Evolutionary conservation across 1,140 invertebrate genomes (phyloP), one percentile per base, ranked within the genome.

Genomic region (Hylyphantes graminicola): DNA sequence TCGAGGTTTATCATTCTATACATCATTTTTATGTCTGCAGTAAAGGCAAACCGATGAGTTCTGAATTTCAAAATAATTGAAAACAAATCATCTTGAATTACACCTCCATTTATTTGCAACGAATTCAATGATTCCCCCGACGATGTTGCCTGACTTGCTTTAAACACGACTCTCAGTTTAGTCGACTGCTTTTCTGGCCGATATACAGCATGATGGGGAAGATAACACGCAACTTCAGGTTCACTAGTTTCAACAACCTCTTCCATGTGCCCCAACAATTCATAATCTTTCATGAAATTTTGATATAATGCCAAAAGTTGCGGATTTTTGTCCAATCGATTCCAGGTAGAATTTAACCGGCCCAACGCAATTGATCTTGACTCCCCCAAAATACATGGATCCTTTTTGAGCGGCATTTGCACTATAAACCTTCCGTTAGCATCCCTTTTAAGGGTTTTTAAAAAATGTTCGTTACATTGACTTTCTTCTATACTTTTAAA

Each of bases 161-260:
- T 85, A 59, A 86, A 86, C 7, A 70, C 74, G 2, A 86, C 54
- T 4, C 85, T n/a, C 7, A 86, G 15, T 65, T 86, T 86, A 7
- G 73, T 79, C 4, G 85, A 70, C 4, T 5, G 57, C 15, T 70
- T 80, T 17, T 70, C 12, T 50, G 54, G 67, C 21, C n/a, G 13
- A 70, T 50, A 80, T 11, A 70, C 53, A 35, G 54, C 78, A 61
- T 70, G 78, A 59, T 80, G 78, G 21, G 67, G 78, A 54, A 80
- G 48, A 59, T 70, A 50, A 61, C 72, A 80, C 8, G 54, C 21
- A 8, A 80, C 6, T 13, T 50, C 54, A 3, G 55, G 15, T 59
- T 80, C 55, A 9, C 17, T 13, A 10, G 9, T 21, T 11, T 70
- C 12, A 10, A 13, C 61, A 9, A 70, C 53, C 7, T 63, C 57